Evolutionary conservation across 2,888 invertebrate species (phyloP).

Genomic region (Cryptosula pallasiana): DNA sequence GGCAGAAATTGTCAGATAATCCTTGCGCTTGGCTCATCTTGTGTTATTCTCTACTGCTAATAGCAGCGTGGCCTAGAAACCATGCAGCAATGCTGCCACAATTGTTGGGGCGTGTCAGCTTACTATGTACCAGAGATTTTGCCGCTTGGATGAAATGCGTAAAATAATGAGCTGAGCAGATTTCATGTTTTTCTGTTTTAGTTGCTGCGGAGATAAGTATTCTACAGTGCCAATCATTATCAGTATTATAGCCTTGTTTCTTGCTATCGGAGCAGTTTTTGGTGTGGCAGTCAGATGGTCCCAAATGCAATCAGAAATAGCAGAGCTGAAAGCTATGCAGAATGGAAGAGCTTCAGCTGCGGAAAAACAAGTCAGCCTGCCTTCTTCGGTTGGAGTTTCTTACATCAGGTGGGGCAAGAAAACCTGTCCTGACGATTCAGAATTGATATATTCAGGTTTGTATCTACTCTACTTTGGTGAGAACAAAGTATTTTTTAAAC

Average conservation of each 20-base stretch:
- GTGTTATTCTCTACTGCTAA: no score
- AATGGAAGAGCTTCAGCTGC: background rate
- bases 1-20: no score
- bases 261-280: background rate
- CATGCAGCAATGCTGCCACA: no score
- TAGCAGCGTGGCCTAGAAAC: no score
- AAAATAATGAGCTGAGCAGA: no score
- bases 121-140: no score
- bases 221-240: background rate
- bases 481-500: no score
- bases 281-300: constrained; percentile 7
- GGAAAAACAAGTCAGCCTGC: background rate
- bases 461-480: background rate
- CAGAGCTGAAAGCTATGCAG: background rate
- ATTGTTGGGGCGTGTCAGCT: no score
- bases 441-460: constrained; percentile 9
- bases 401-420: constrained; percentile 12
- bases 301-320: background rate
- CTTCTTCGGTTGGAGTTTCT: background rate
- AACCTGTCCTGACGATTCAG: background rate
- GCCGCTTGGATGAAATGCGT: no score
- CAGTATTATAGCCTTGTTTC: background rate
- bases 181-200: background rate
- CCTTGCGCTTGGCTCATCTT: no score
- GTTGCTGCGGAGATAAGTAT: constrained; percentile 3